These are phyloP conservation scores for Brachyrhaphis roseni DNA, from an alignment of 2,797 vertebrate species.

Conservation along the genomic window DNA sequence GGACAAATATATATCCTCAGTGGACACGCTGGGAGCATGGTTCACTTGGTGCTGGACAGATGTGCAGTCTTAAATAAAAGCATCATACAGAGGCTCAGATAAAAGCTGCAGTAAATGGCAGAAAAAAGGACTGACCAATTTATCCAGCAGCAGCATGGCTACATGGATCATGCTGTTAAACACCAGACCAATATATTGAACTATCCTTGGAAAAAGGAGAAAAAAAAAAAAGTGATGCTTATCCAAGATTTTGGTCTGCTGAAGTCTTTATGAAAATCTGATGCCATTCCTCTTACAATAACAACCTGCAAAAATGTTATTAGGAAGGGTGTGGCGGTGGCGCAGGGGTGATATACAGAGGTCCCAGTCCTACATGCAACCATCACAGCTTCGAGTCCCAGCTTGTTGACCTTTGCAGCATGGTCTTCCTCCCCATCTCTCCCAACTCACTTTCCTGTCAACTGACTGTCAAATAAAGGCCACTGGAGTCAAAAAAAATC, in stretches of 20 bases:
- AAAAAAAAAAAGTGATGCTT: background rate
- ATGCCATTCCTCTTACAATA: background rate
- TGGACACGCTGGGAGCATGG: background rate
- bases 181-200: background rate
- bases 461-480: too few species aligned
- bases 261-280: background rate
- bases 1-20: background rate
- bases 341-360: too few species aligned
- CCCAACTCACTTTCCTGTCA: too few species aligned
- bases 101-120: background rate
- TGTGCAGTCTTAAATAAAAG: conserved; percentile 1
- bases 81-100: background rate
- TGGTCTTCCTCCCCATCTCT: too few species aligned
- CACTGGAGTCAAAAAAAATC: too few species aligned
- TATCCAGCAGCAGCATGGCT: conserved; percentile 2
- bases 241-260: background rate
- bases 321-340: too few species aligned
- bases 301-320: background rate
- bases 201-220: background rate
- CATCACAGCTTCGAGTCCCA: too few species aligned
- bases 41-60: background rate
- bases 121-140: conserved; percentile 5
- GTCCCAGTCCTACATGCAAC: too few species aligned
- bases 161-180: conserved; percentile 5
- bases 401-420: too few species aligned